phyloP scores from a whole-genome alignment of 1,140 invertebrate species.

The Scylla paramamosain region DNA sequence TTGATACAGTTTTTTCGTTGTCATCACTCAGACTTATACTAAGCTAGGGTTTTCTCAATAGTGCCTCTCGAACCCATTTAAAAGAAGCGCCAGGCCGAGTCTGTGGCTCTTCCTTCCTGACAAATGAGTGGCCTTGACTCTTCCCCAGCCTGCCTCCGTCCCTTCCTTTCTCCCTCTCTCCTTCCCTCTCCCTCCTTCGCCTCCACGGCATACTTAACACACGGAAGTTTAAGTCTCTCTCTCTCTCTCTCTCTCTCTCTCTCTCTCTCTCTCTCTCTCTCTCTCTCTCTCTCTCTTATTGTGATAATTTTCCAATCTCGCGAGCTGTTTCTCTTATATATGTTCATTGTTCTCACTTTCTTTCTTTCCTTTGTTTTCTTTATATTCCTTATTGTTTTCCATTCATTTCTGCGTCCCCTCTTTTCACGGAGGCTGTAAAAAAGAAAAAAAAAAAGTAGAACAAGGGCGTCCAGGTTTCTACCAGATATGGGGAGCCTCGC shows the following conservation, averaged over 20 bases:
- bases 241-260: conserved; percentile 8
- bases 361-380: not conserved
- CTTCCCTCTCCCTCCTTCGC: not conserved
- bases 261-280: conserved; percentile 38
- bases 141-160: not conserved
- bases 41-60: no score
- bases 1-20: no score
- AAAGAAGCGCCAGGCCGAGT: not conserved
- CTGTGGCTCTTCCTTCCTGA: not conserved
- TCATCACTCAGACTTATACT: no score
- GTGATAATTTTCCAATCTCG: not conserved
- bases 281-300: not conserved
- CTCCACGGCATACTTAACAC: not conserved
- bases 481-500: no score
- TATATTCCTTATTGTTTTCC: not conserved
- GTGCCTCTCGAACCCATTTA: not conserved
- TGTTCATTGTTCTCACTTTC: not conserved
- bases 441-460: no score
- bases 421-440: no score
- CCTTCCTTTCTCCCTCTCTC: not conserved
- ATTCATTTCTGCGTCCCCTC: not conserved
- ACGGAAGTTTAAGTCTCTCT: not conserved
- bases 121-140: not conserved
- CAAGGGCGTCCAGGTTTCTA: no score
- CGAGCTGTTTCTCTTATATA: not conserved